Evolutionary conservation across 2,113 vertebrate species (phyloP).

Genomic region (Spea bombifrons): DNA sequence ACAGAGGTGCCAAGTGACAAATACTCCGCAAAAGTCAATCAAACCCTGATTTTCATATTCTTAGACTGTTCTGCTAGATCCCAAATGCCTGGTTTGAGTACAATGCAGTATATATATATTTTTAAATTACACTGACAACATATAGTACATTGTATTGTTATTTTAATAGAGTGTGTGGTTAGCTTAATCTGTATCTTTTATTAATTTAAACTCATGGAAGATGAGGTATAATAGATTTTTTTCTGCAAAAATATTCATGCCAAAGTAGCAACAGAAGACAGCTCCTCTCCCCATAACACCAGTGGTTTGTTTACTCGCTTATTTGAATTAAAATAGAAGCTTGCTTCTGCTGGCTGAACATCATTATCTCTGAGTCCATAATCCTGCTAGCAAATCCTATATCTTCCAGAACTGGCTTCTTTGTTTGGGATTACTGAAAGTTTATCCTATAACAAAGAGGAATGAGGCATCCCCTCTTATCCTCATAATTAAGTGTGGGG

Average conservation of each 20-base stretch:
- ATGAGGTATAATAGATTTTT: slow-evolving; percentile 76
- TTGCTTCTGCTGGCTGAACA: slow-evolving; percentile 90
- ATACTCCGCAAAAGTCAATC: not conserved
- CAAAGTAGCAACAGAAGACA: slow-evolving; percentile 73
- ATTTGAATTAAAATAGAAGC: slow-evolving; percentile 99
- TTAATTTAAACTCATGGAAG: slow-evolving; percentile 77
- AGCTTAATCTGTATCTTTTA: slow-evolving; percentile 77
- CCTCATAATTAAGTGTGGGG: slow-evolving; percentile 98
- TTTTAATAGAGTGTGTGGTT: slow-evolving; percentile 70
- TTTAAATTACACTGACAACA: slow-evolving; percentile 63
- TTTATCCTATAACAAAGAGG: slow-evolving; percentile 98
- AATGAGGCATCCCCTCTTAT: slow-evolving; percentile 97
- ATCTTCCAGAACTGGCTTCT: slow-evolving; percentile 92
- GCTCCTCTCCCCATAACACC: slow-evolving; percentile 79
- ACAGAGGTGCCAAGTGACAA: not conserved
- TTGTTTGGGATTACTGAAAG: slow-evolving; percentile 99
- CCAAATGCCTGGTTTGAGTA: slow-evolving; percentile 50
- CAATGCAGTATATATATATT: slow-evolving; percentile 47
- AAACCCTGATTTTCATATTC: not conserved
- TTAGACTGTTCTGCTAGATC: not conserved
- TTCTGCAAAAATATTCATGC: slow-evolving; percentile 72
- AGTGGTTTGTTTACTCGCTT: slow-evolving; percentile 96
- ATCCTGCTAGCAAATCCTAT: slow-evolving; percentile 90
- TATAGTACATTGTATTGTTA: slow-evolving; percentile 67
- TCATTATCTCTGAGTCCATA: slow-evolving; percentile 90